Percentiles rank a stretch among this genome's conserved stretches.
Evolutionary conservation across 2,797 vertebrate species (phyloP).

Genomic region (Sphenopsis melanotis): DNA sequence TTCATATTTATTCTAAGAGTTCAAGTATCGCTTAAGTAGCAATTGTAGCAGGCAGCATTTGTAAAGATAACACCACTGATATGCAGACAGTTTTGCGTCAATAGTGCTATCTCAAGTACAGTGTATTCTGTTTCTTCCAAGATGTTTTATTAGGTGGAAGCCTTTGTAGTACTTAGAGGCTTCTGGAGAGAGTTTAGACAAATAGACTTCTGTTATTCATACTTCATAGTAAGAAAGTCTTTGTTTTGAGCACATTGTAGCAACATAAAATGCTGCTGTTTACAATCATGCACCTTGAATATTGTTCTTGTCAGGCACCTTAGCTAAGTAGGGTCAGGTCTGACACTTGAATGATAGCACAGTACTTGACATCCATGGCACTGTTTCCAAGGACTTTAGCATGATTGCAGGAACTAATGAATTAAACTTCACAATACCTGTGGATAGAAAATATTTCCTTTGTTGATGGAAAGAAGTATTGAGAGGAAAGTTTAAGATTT

Average conservation of each 20-base stretch:
- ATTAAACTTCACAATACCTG: slow-evolving; percentile 8
- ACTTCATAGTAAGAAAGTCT: background rate
- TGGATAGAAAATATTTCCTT: background rate
- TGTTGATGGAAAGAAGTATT: background rate
- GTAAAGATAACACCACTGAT: slow-evolving; percentile 10
- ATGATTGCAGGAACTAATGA: slow-evolving; percentile 7
- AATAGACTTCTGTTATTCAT: slow-evolving; percentile 21
- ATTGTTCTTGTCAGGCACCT: slow-evolving; percentile 11
- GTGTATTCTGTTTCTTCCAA: background rate
- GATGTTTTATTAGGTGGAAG: background rate
- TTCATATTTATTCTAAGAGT: slow-evolving; percentile 4
- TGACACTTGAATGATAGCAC: slow-evolving; percentile 15
- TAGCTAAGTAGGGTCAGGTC: slow-evolving; percentile 25
- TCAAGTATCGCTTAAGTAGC: background rate
- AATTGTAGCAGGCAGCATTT: background rate
- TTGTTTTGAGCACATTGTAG: slow-evolving; percentile 4
- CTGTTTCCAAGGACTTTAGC: slow-evolving; percentile 22
- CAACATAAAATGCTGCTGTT: slow-evolving; percentile 5
- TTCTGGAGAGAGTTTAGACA: slow-evolving; percentile 36
- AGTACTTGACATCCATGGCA: background rate
- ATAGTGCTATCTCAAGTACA: background rate
- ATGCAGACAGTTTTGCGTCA: background rate
- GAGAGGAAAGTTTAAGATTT: background rate
- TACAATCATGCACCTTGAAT: slow-evolving; percentile 4
- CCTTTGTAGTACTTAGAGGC: slow-evolving; percentile 6